Percentiles rank a stretch among this genome's conserved stretches.
These are phyloP conservation scores for Oxyteleia sp. DNA, from an alignment of 2,888 invertebrate genomes.

Conservation along the genomic window DNA sequence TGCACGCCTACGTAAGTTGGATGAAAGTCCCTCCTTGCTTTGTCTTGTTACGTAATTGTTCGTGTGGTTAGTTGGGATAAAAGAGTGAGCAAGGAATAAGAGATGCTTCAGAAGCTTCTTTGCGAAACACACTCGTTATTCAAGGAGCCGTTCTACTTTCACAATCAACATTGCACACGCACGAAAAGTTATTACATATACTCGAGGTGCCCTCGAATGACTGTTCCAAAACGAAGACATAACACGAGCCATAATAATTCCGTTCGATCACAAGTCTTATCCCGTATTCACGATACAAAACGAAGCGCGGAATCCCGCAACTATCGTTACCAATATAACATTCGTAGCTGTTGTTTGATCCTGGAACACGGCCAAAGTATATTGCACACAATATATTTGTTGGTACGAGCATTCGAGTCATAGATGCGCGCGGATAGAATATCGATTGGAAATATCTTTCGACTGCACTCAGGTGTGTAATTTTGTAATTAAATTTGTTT, in stretches of 20 bases:
- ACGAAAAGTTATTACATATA: slow-evolving; percentile 35
- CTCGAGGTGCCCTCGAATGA: not conserved
- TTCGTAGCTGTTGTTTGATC: no score
- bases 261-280: slow-evolving; percentile 24
- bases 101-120: slow-evolving; percentile 30
- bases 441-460: no score
- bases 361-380: no score
- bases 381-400: no score
- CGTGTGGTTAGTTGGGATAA: slow-evolving; percentile 9
- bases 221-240: no score
- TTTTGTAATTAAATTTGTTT: no score
- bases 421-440: no score
- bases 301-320: no score
- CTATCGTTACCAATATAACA: no score
- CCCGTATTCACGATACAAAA: slow-evolving; percentile 6
- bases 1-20: slow-evolving; percentile 2
- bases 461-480: no score
- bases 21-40: slow-evolving; percentile 13
- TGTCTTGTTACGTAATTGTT: slow-evolving; percentile 32
- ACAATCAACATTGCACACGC: slow-evolving; percentile 28
- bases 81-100: slow-evolving; percentile 23
- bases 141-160: slow-evolving; percentile 42
- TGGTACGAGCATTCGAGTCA: no score
- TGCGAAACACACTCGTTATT: slow-evolving; percentile 24
- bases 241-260: no score